A percentile compares a stretch with the other conserved stretches of the same genome.
These are phyloP conservation scores for Phymorhynchus buccinoides DNA, from an alignment of 1,140 invertebrate genomes.

Conservation along the genomic window DNA sequence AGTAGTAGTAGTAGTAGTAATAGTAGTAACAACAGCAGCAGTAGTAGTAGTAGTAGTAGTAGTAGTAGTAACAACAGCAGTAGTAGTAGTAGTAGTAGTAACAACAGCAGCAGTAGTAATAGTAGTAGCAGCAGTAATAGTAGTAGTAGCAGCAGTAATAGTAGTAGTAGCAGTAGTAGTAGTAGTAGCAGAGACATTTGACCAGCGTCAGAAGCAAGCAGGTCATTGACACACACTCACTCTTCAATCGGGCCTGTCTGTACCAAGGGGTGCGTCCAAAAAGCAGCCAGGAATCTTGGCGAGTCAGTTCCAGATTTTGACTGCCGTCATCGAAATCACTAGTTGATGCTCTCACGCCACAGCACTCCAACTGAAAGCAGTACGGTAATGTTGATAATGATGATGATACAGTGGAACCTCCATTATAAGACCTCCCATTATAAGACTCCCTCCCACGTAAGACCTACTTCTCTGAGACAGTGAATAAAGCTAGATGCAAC, in stretches of 20 bases:
- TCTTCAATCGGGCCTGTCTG: not conserved
- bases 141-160: slow-evolving; percentile 3
- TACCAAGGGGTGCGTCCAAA: slow-evolving; percentile 24
- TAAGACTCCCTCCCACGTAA: too few relatives aligned
- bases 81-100: not conserved
- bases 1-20: slow-evolving; percentile 40
- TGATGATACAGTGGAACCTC: too few relatives aligned
- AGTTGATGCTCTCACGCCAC: slow-evolving; percentile 45
- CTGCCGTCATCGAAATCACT: slow-evolving; percentile 24
- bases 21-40: too few relatives aligned
- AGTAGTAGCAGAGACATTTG: not conserved
- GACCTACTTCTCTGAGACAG: too few relatives aligned
- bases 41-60: not conserved
- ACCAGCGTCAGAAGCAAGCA: too few relatives aligned
- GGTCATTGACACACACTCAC: not conserved
- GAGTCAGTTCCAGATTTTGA: not conserved
- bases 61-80: too few relatives aligned
- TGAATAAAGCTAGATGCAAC: too few relatives aligned
- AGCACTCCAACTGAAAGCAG: slow-evolving; percentile 47
- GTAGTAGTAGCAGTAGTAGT: slow-evolving; percentile 8
- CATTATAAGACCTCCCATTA: too few relatives aligned
- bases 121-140: not conserved
- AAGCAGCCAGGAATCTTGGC: slow-evolving; percentile 30
- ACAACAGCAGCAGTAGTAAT: not conserved
- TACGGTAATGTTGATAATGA: too few relatives aligned